Base-by-base conservation (phyloP, 1,140 invertebrate genomes). In the Heterodera schachtii region DNA sequence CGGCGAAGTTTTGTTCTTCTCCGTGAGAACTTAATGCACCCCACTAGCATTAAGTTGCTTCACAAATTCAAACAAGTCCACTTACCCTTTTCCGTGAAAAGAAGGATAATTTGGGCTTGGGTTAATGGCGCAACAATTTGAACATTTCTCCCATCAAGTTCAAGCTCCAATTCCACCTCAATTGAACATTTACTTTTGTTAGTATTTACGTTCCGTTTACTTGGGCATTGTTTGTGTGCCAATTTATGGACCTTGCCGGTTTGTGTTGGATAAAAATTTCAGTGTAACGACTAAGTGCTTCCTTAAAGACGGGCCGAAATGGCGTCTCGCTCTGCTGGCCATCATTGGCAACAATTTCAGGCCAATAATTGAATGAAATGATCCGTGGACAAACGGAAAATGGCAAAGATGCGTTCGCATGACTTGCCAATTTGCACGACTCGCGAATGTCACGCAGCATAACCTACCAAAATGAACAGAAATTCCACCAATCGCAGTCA, bases 341-440 rank as follows among this genome's bases (percentile, higher is more conserved):
- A 31, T 82, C 8, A 11, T 41, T 81, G 47, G 52, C 1, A 49
- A 57, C 52, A 82, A 98, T 95, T 31, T 94, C 93, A 1, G 97
- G 97, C 97, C 97, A 99, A 92, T 98, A 99, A 89, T 98, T 96
- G n/a, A 95, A 95, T 0, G 96, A 98, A 11, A 99, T 91, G 82
- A 98, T 96, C 88, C 98, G 93, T 46, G 93, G 92, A 86, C 96
- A 93, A 66, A 93, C 91, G 70, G 93, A 91, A 19, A 86, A 82
- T 49, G 60, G 77, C 7, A 82, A n/a, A 52, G 81, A 44, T 76
- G 44, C n/a, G 92, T 21, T 70, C 49, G 87, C 84, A 75, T 83
- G 88, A 86, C 92, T 91, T 91, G 97, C 97, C 67, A 98, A 95
- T 82, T 92, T 90, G 84, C 92, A 91, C 8, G 93, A 93, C 89